Base-by-base conservation (phyloP, 2,113 vertebrate species). In the Platysternon megacephalum region DNA sequence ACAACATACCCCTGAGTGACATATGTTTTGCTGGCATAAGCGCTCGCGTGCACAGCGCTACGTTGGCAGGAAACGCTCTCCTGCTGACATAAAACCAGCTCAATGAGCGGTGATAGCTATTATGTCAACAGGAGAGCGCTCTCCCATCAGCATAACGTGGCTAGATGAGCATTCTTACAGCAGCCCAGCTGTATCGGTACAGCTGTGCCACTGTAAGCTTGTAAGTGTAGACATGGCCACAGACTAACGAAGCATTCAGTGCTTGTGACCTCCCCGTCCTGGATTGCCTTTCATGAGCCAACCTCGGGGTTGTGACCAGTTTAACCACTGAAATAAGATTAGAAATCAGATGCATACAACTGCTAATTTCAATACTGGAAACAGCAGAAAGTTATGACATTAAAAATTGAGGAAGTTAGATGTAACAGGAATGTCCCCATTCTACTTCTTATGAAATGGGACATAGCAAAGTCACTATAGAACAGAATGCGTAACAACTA, bases 361-460 rank as follows among this genome's bases (percentile, higher is more conserved):
- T 1, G 2, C 53, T 3, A 56, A 56, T 22, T n/a, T 72, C 83
- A 4, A 1, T 1, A 0, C 16, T 35, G 84, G 92, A 72, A 82
- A 8, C 14, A 65, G 61, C 92, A 85, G 55, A 65, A 88, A 86
- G 79, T 65, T 79, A 86, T 1, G 0, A 74, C 35, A 6, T 5
- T 11, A 42, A 3, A 11, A 24, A 58, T 5, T 3, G 32, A 44
- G 0, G 76, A 26, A 65, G 81, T 0, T 1, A 2, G 10, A 44
- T 1, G 11, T 9, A n/a, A 8, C 39, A 32, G 21, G 0, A 2
- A 26, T 3, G 52, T 8, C 3, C 0, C 12, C 48, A 11, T 35
- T 8, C 10, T 0, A 1, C 32, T 48, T 12, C 11, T 28, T 5
- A 32, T 0, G 1, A 39, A 32, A 61, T 42, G 21, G 3, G 0